Conservation (phyloP, 2,113 vertebrate species). For the Centropristis striata region DNA sequence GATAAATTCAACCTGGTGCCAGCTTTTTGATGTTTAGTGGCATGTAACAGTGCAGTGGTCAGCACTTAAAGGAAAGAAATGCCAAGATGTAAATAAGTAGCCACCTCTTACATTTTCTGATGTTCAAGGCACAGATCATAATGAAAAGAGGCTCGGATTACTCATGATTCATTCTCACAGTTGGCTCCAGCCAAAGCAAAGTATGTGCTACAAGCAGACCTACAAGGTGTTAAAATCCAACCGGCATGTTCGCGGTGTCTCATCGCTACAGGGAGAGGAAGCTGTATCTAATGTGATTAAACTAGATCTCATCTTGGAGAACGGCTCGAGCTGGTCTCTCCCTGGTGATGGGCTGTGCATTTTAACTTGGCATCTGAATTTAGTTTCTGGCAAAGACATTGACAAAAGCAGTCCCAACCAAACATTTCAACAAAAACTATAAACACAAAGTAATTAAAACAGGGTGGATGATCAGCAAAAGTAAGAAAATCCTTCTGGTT, state of each 20-base stretch:
- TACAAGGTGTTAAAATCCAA: slow-evolving; percentile 31
- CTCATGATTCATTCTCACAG: slow-evolving; percentile 3
- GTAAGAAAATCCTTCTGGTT: too few species aligned
- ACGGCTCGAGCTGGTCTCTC: not conserved
- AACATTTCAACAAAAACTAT: slow-evolving; percentile 8
- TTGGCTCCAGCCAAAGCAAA: slow-evolving; percentile 25
- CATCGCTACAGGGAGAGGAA: slow-evolving; percentile 15
- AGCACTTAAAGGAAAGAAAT: not conserved
- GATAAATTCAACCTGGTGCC: slow-evolving; percentile 23
- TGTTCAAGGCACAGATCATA: not conserved
- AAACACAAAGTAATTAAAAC: slow-evolving; percentile 32
- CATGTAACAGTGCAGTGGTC: slow-evolving; percentile 28
- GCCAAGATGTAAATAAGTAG: not conserved
- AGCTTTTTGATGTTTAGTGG: slow-evolving; percentile 22
- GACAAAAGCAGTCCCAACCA: slow-evolving; percentile 1
- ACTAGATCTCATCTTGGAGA: slow-evolving; percentile 29
- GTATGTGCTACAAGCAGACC: not conserved
- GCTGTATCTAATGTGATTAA: slow-evolving; percentile 61
- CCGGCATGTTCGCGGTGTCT: slow-evolving; percentile 31
- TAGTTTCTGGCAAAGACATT: not conserved
- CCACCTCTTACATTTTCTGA: not conserved
- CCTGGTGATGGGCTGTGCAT: slow-evolving; percentile 31
- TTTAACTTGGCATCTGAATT: slow-evolving; percentile 32
- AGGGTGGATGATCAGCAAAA: not conserved
- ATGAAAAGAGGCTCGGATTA: not conserved